phyloP scores from a whole-genome alignment of 2,113 vertebrate genomes.

The Bos javanicus region DNA sequence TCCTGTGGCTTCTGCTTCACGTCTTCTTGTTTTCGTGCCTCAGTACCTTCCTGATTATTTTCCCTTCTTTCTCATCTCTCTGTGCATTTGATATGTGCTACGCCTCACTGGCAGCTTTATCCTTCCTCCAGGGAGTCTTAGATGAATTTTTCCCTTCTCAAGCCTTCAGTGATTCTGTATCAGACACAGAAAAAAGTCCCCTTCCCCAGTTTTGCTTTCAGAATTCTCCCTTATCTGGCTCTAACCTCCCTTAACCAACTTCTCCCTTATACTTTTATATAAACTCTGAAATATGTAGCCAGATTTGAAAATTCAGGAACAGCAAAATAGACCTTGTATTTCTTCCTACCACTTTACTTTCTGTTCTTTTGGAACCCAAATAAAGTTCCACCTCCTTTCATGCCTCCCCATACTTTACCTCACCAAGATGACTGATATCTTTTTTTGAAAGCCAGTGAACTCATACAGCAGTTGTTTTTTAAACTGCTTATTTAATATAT shows the following conservation, averaged over 20 bases:
- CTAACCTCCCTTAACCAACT: background rate
- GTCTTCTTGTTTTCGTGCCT: background rate
- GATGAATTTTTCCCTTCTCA: background rate
- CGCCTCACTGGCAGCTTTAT: background rate
- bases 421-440: background rate
- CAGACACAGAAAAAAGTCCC: background rate
- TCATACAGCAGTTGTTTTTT: background rate
- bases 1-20: background rate
- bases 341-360: background rate
- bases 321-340: background rate
- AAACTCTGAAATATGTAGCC: background rate
- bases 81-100: fast-evolving
- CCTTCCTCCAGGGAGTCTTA: background rate
- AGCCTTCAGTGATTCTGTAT: background rate
- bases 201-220: background rate
- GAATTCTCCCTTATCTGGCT: background rate
- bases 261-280: background rate
- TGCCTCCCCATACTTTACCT: background rate
- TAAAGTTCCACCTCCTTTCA: background rate
- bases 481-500: background rate
- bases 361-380: background rate
- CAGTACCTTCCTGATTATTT: background rate
- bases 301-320: background rate
- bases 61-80: background rate
- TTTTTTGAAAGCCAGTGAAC: background rate